Evolutionary conservation across 2,888 invertebrate species (phyloP), one percentile per base, ranked within the genome.

Genomic region (Priocnemis perturbator): DNA sequence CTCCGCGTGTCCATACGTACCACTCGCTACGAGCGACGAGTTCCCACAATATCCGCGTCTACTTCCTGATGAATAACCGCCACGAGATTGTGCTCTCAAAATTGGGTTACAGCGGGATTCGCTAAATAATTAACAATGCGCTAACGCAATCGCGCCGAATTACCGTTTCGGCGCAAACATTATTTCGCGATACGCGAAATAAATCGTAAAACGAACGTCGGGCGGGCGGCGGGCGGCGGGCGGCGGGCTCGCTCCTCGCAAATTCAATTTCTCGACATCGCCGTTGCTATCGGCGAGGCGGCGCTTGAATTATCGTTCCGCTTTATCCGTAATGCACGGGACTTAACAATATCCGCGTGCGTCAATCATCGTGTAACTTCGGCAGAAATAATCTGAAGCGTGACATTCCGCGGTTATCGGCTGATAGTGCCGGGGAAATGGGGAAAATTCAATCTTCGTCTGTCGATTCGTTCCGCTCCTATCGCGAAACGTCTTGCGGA

Each of bases 241-340:
- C n/a, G n/a, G n/a, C n/a, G n/a, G n/a, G 23, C 62, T 64, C 64
- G 65, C 60, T 9, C 69, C n/a, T n/a, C 52, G 56, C 60, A 71
- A 77, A 77, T 69, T 73, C 63, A 68, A 77, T 78, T 77, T 67
- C 70, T 57, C 62, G 47, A 67, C 44, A 68, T 69, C 60, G 69
- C 58, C 60, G 57, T 60, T 56, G 58, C 63, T 64, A 57, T 66
- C 60, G 61, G 57, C 66, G 56, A 55, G 37, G 52, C 20, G 21
- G 19, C 57, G 20, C 45, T 44, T 55, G 44, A 61, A 70, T 64
- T 67, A 64, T 19, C 60, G 45, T 68, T 64, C 37, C 19, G 59
- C 55, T 71, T 69, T 71, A 73, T 63, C 69, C 56, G 66, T 72
- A 76, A 66, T 63, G 50, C 56, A 50, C 56, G 30, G 30, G 59